Base-by-base conservation (phyloP, 2,888 invertebrate species). In the Ptychoptera contaminata region DNA sequence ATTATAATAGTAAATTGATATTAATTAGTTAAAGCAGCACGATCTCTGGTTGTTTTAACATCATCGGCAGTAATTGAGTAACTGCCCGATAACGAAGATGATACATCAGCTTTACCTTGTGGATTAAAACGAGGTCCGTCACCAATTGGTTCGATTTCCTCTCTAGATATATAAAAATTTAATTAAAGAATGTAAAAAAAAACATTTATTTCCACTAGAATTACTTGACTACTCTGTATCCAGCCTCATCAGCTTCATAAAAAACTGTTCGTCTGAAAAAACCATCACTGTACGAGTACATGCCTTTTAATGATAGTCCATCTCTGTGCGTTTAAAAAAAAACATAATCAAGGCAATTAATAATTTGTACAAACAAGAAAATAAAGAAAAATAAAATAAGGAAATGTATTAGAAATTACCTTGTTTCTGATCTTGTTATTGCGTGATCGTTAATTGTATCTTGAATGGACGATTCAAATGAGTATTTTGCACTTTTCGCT, bases 201-300 rank as follows among this genome's bases (percentile, higher is more conserved):
- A 44, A 14, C 40, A 5, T 6, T 14, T 31, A 1, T 9, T 36
- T 16, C 15, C 1, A 36, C 9, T 15, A 57, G 12, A 60, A 62
- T 63, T 56, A 71, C 70, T 69, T 68, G n/a, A 69, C 58, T 12
- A 77, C 67, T 52, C 76, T 62, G 58, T 74, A 77, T 45, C 77
- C 77, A 48, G 72, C 68, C 53, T 74, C 69, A 57, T 76, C 77
- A 52, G 77, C 76, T 44, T 65, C 67, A 54, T 77, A 77, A 48
- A 68, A 60, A 1, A 75, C 71, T 0, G 67, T 72, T 16, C 72
- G 67, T 52, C 60, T 63, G 51, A 67, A 69, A 52, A 60, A 76
- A 1, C 77, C 77, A 58, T 77, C 76, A 49, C 70, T 70, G 60
- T 76, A 77, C 6, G 70, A 68, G 55, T 76, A 77, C 48, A 63